Conservation (phyloP, 2,797 vertebrate species). For the Neomorphus geoffroyi region DNA sequence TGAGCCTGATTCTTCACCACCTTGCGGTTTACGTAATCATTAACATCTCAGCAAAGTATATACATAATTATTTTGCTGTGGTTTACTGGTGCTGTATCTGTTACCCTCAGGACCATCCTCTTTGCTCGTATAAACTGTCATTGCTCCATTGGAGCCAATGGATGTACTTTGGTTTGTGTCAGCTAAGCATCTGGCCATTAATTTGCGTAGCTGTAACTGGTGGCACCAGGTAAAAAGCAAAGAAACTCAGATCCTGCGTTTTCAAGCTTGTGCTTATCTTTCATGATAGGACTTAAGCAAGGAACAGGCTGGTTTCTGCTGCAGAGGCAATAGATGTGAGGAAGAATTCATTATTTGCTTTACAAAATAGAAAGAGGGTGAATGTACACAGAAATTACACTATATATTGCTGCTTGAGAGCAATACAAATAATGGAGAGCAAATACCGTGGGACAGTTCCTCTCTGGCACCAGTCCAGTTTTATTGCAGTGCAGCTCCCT, state of each 20-base stretch:
- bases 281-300: background rate
- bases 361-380: conserved; percentile 30
- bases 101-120: background rate
- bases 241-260: background rate
- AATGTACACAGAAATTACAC: conserved; percentile 44
- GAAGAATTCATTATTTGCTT: conserved; percentile 33
- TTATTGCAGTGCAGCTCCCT: conserved; percentile 37
- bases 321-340: conserved; percentile 15
- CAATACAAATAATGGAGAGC: conserved; percentile 28
- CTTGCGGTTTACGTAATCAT: background rate
- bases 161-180: background rate
- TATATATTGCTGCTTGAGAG: conserved; percentile 49
- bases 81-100: background rate
- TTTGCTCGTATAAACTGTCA: background rate
- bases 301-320: conserved; percentile 24
- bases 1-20: background rate
- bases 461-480: conserved; percentile 31
- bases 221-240: conserved; percentile 1
- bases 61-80: background rate
- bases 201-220: background rate
- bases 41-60: background rate
- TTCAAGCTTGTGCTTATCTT: background rate
- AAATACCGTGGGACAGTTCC: conserved; percentile 36
- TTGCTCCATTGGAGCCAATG: background rate
- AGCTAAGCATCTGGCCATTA: background rate